Evolutionary conservation across 2,888 invertebrate genomes (phyloP).

Genomic region (Smittia aterrima): DNA sequence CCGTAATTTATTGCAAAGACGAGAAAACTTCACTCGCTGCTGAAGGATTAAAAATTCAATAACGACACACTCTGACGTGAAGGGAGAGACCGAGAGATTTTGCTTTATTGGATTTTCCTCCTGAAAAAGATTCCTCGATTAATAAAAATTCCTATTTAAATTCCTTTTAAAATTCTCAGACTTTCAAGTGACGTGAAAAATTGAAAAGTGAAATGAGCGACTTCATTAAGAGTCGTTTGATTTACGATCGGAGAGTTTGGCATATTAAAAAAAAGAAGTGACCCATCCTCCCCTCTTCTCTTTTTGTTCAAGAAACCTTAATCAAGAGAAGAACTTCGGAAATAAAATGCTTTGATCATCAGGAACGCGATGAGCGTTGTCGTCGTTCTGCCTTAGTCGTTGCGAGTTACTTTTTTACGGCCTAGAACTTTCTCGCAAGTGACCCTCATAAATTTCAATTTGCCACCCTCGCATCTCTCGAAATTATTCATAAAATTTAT

Average conservation of each 20-base stretch:
- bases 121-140: not conserved
- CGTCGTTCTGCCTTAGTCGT: not conserved
- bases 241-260: not conserved
- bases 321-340: not conserved
- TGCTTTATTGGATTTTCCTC: not conserved
- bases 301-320: not conserved
- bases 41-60: constrained; percentile 8
- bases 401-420: not conserved
- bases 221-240: not conserved
- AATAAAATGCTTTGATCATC: constrained; percentile 11
- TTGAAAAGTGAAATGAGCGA: not conserved
- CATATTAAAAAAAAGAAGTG: too few species aligned
- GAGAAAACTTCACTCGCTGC: not conserved
- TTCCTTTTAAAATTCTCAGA: not conserved
- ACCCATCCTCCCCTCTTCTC: not conserved
- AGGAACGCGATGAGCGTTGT: not conserved
- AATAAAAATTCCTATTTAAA: not conserved
- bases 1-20: not conserved
- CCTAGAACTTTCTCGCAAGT: not conserved
- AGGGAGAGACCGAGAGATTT: not conserved
- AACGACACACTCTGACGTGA: not conserved
- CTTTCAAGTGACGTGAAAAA: not conserved
- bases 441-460: constrained; percentile 3
- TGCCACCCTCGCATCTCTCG: not conserved
- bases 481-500: constrained; percentile 6